phyloP scores from a whole-genome alignment of 2,797 vertebrate genomes.

The Tarsius wallacei region DNA sequence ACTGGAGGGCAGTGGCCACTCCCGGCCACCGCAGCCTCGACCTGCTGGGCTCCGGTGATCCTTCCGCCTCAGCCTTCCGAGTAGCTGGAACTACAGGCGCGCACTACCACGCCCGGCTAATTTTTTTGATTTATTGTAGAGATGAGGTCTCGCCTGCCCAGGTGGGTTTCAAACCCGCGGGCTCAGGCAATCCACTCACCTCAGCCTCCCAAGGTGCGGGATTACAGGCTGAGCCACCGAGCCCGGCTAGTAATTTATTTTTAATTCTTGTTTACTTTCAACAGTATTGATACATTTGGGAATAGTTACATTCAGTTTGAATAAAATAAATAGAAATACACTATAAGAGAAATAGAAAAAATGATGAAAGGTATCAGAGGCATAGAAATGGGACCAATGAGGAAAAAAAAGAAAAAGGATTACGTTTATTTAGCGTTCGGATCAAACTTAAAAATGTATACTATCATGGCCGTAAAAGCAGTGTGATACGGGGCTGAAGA shows the following conservation, averaged over 20 bases:
- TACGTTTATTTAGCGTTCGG: constrained; percentile 14
- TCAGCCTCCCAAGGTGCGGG: too few species aligned
- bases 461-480: neutral
- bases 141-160: too few species aligned
- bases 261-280: constrained; percentile 51
- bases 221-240: too few species aligned
- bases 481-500: neutral
- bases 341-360: constrained; percentile 17
- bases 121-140: too few species aligned
- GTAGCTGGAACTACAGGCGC: too few species aligned
- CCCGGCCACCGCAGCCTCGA: too few species aligned
- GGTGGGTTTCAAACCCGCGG: too few species aligned
- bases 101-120: too few species aligned
- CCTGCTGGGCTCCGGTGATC: too few species aligned
- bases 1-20: too few species aligned
- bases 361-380: neutral
- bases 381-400: constrained; percentile 22
- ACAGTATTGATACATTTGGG: neutral
- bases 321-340: constrained; percentile 7
- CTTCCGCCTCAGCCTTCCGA: too few species aligned
- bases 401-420: constrained; percentile 12
- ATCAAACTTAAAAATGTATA: neutral
- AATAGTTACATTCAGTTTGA: constrained; percentile 59
- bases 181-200: too few species aligned
- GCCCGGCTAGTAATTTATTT: constrained; percentile 38